These are phyloP conservation scores for Ceraclea dissimilis DNA, from an alignment of 2,888 invertebrate genomes.

Conservation along the genomic window DNA sequence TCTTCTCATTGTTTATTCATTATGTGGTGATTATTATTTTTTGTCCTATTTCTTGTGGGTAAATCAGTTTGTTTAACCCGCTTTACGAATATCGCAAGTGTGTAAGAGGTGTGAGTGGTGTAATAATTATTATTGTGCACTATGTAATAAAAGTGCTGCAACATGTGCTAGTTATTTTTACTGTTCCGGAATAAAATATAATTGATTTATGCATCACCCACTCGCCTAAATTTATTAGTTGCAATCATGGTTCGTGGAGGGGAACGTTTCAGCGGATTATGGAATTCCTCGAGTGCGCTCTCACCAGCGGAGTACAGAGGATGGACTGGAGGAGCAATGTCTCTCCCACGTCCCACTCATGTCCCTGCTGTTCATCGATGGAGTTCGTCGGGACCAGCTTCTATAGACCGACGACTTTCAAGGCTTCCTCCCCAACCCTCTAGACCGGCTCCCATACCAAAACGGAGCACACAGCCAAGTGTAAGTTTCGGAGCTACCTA, in stretches of 20 bases:
- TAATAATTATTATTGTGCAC: too few relatives aligned
- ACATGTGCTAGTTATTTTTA: too few relatives aligned
- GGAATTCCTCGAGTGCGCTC: slow-evolving; percentile 19
- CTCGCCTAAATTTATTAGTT: too few relatives aligned
- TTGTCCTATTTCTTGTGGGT: too few relatives aligned
- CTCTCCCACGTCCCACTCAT: slow-evolving; percentile 39
- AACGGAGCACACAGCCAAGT: slow-evolving; percentile 36
- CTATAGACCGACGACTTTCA: slow-evolving; percentile 44
- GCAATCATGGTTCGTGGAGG: slow-evolving; percentile 11
- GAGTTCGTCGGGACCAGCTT: slow-evolving; percentile 43
- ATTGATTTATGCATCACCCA: too few relatives aligned
- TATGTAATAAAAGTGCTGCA: too few relatives aligned
- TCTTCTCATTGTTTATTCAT: not conserved
- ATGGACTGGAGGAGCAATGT: slow-evolving; percentile 29
- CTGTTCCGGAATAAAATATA: too few relatives aligned
- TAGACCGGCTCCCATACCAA: slow-evolving; percentile 24
- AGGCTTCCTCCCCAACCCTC: slow-evolving; percentile 30
- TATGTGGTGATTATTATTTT: not conserved
- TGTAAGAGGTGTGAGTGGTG: too few relatives aligned
- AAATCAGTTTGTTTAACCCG: too few relatives aligned
- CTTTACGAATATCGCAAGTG: too few relatives aligned
- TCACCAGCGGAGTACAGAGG: slow-evolving; percentile 26
- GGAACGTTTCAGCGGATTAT: slow-evolving; percentile 13
- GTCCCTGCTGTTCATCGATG: slow-evolving; percentile 44
- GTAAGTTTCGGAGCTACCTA: slow-evolving; percentile 32